Evolutionary conservation across 2,888 invertebrate genomes (phyloP).

Genomic region (Andrena chrysosceles): DNA sequence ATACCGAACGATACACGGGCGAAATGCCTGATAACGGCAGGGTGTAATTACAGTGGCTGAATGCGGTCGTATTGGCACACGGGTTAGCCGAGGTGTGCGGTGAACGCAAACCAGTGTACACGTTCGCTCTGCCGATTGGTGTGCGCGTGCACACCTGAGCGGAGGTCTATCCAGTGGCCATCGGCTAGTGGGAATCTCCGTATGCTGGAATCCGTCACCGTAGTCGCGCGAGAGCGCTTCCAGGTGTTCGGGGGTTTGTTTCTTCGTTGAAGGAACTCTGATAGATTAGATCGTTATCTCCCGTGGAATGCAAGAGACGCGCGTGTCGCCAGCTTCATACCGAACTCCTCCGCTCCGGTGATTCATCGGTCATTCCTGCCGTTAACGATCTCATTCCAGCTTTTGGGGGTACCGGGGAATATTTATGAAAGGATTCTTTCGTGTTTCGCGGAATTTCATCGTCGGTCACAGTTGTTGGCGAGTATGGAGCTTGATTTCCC

Average conservation of each 20-base stretch:
- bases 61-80: slow-evolving; percentile 72
- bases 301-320: slow-evolving; percentile 41
- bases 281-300: slow-evolving; percentile 50
- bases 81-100: slow-evolving; percentile 66
- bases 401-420: slow-evolving; percentile 19
- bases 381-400: slow-evolving; percentile 5
- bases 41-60: slow-evolving; percentile 73
- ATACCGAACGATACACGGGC: slow-evolving; percentile 66
- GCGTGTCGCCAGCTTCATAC: slow-evolving; percentile 27
- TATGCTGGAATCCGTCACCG: slow-evolving; percentile 55
- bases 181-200: slow-evolving; percentile 45
- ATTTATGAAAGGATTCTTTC: neutral
- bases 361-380: slow-evolving; percentile 36
- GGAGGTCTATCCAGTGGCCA: slow-evolving; percentile 46
- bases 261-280: slow-evolving; percentile 37
- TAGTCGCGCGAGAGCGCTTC: slow-evolving; percentile 16
- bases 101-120: slow-evolving; percentile 47
- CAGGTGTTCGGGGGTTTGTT: slow-evolving; percentile 4
- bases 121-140: neutral
- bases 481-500: neutral
- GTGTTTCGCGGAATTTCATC: neutral
- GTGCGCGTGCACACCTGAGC: slow-evolving; percentile 27
- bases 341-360: slow-evolving; percentile 28
- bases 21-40: slow-evolving; percentile 71
- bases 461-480: neutral